Percentiles rank a stretch among this genome's conserved stretches.
Evolutionary conservation across 2,888 invertebrate species (phyloP).

Genomic region (Hoplodrina ambigua): DNA sequence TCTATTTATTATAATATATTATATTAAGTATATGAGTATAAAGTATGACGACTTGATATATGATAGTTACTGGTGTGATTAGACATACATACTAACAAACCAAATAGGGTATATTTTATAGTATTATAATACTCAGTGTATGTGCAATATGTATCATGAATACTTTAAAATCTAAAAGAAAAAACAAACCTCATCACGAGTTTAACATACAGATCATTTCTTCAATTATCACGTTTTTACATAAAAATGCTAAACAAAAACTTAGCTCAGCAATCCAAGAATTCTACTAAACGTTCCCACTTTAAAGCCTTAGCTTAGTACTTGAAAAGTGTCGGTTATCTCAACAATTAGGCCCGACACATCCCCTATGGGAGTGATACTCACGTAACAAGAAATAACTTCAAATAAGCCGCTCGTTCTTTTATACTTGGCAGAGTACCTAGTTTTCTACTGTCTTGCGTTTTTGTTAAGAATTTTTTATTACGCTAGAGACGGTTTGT

Average conservation of each 20-base stretch:
- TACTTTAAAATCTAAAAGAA: too few relatives aligned
- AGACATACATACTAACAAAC: too few relatives aligned
- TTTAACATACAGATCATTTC: not conserved
- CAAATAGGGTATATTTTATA: too few relatives aligned
- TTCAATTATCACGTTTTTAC: not conserved
- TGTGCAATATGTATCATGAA: too few relatives aligned
- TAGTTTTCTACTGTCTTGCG: constrained; percentile 6
- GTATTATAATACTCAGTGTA: too few relatives aligned
- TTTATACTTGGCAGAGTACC: constrained; percentile 28
- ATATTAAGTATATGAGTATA: too few relatives aligned
- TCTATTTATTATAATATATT: too few relatives aligned
- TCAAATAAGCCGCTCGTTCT: constrained; percentile 19
- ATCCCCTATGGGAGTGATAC: constrained; percentile 55
- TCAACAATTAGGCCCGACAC: constrained; percentile 65
- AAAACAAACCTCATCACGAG: not conserved
- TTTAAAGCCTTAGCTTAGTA: constrained; percentile 30
- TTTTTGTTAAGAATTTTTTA: constrained; percentile 34
- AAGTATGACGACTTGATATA: too few relatives aligned
- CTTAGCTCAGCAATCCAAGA: constrained; percentile 1
- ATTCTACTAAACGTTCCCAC: constrained; percentile 36
- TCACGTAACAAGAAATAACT: constrained; percentile 55
- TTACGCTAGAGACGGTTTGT: constrained; percentile 39
- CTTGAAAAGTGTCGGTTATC: constrained; percentile 61
- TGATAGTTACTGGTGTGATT: too few relatives aligned
- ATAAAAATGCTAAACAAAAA: constrained; percentile 1